Base-by-base conservation (phyloP, 2,797 vertebrate genomes). In the Vireo griseus region DNA sequence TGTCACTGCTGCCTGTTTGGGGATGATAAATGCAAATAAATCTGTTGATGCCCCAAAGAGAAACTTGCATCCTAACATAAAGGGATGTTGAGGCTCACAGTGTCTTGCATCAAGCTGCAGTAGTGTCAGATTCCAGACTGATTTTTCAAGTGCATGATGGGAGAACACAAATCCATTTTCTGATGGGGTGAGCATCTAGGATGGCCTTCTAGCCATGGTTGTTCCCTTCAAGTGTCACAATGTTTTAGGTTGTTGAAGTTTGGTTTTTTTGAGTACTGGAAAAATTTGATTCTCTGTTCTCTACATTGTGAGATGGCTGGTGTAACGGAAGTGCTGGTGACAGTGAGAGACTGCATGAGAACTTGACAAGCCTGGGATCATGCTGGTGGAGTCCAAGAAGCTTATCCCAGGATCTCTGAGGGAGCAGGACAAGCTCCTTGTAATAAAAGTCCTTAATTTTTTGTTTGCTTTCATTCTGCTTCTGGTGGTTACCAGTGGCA, bases 401-500 rank as follows among this genome's bases (percentile, higher is more conserved):
- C 29, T 79, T 57, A 62, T 33, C 33, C 39, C 16, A 63, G 10
- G 62, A 54, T 66, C 51, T 67, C 3, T 2, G 57, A 86, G 67
- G 67, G 29, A 83, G 44, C 29, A 22, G 62, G 44, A 74, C 25
- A 45, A 83, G 63, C 73, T 83, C 67, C 77, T 71, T 54, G 54
- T 61, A 77, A 73, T 57, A 21, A 19, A 65, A 80, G 74, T 51
- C 84, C 82, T 63, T 84, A 55, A 83, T 89, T 77, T 95, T 80
- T 75, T 80, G 68, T 79, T 86, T 79, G 85, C 44, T 80, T 86
- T 90, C 76, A 47, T 86, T 89, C 74, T 76, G 86, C 74, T 92
- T 84, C 82, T 94, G 89, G 82, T 75, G 67, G 55, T 94, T 80
- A 80, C 67, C 68, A 72, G 72, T 77, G 55, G 45, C 48, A 58